phyloP scores from a whole-genome alignment of 1,140 invertebrate genomes.

The Hylyphantes graminicola region DNA sequence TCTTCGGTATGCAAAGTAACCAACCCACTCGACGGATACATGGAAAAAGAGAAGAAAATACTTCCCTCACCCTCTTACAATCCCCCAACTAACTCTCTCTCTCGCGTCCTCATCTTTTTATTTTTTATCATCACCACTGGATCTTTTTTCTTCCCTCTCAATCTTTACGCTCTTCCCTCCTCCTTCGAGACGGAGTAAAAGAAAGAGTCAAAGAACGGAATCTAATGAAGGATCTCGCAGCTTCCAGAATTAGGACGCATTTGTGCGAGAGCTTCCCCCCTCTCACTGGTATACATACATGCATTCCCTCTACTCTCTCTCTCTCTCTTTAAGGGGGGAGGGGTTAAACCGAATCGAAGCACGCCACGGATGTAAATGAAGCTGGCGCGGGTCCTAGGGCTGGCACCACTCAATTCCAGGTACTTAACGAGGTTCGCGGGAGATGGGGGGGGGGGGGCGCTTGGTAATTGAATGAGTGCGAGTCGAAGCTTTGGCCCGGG shows the following conservation, averaged over 20 bases:
- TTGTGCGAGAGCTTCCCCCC: constrained; percentile 48
- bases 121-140: neutral
- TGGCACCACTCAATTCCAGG: constrained; percentile 54
- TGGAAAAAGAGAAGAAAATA: neutral
- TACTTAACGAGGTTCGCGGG: constrained; percentile 53
- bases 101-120: neutral
- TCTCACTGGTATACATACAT: constrained; percentile 8
- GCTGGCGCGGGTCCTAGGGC: constrained; percentile 18
- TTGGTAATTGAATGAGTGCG: constrained; percentile 59
- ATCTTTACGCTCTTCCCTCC: constrained; percentile 13
- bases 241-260: constrained; percentile 54
- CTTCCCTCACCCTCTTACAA: constrained; percentile 8
- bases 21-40: constrained; percentile 12
- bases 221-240: constrained; percentile 57
- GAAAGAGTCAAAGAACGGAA: constrained; percentile 60
- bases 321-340: neutral
- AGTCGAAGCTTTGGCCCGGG: constrained; percentile 55
- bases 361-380: constrained; percentile 57
- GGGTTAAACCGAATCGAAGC: neutral
- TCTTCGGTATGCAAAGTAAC: constrained; percentile 58
- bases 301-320: too few relatives aligned
- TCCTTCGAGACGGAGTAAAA: constrained; percentile 30
- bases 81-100: constrained; percentile 22
- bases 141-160: constrained; percentile 1
- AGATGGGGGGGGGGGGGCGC: neutral